Evolutionary conservation across 1,140 invertebrate genomes (phyloP).

Genomic region (Drosophila kurseongensis): DNA sequence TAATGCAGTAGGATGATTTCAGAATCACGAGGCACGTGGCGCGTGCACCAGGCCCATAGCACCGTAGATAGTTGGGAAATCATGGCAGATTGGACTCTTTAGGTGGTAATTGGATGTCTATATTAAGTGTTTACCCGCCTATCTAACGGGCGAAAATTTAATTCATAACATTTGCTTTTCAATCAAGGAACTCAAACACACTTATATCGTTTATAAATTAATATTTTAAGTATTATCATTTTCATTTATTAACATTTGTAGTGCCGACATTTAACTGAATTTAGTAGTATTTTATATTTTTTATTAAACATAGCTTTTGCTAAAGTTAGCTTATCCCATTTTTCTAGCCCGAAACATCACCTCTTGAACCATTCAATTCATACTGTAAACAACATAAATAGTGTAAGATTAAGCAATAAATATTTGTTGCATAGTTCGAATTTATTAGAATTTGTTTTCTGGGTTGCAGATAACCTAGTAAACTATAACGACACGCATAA

Average conservation of each 20-base stretch:
- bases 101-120: constrained; percentile 26
- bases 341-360: not conserved
- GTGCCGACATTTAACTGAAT: too few relatives aligned
- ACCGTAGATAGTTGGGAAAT: constrained; percentile 25
- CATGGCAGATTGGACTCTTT: constrained; percentile 29
- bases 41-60: constrained; percentile 23
- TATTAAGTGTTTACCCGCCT: constrained; percentile 33
- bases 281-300: too few relatives aligned
- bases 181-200: not conserved
- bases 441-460: not conserved
- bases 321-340: too few relatives aligned
- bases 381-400: not conserved
- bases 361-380: not conserved
- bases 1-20: constrained; percentile 28
- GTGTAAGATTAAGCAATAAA: not conserved
- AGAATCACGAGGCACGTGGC: constrained; percentile 31
- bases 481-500: constrained; percentile 1
- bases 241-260: too few relatives aligned
- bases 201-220: not conserved
- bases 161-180: constrained; percentile 5
- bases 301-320: too few relatives aligned
- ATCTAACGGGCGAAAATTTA: constrained; percentile 5
- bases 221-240: too few relatives aligned
- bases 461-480: not conserved
- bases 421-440: not conserved